Conservation (phyloP, 1,140 invertebrate genomes). For the Saccostrea cuccullata region DNA sequence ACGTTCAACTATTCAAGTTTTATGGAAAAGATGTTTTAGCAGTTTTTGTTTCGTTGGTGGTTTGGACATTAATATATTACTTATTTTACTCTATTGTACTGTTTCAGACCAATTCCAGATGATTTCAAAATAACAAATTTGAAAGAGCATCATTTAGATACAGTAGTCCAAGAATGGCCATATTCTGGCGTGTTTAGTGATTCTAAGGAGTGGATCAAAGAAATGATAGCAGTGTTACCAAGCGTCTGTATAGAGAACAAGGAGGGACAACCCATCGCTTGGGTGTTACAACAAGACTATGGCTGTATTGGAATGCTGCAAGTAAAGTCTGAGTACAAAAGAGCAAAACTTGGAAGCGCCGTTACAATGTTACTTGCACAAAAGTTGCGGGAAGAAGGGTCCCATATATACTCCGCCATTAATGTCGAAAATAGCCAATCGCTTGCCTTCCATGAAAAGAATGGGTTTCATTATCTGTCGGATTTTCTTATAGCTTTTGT, state of each 20-base stretch:
- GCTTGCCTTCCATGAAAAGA: slow-evolving; percentile 5
- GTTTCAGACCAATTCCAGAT: not conserved
- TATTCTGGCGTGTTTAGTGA: not conserved
- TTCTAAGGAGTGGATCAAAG: not conserved
- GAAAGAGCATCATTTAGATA: not conserved
- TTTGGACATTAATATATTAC: no score
- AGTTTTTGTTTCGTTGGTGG: no score
- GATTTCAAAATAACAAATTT: not conserved
- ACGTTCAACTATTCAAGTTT: no score
- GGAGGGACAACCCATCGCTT: not conserved
- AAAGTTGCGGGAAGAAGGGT: not conserved
- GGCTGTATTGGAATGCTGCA: slow-evolving; percentile 7
- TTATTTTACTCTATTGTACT: not conserved
- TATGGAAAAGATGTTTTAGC: no score
- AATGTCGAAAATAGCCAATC: not conserved
- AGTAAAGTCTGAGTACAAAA: not conserved
- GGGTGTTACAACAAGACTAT: slow-evolving; percentile 2
- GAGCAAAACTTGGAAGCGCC: slow-evolving; percentile 16
- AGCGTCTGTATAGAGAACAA: not conserved
- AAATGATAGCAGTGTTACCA: not conserved
- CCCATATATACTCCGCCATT: not conserved
- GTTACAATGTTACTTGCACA: not conserved
- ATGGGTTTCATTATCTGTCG: not conserved
- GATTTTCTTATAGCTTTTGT: not conserved
- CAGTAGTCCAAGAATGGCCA: not conserved